Conservation (phyloP, 1,140 invertebrate species). For the Meloidogyne chitwoodi region DNA sequence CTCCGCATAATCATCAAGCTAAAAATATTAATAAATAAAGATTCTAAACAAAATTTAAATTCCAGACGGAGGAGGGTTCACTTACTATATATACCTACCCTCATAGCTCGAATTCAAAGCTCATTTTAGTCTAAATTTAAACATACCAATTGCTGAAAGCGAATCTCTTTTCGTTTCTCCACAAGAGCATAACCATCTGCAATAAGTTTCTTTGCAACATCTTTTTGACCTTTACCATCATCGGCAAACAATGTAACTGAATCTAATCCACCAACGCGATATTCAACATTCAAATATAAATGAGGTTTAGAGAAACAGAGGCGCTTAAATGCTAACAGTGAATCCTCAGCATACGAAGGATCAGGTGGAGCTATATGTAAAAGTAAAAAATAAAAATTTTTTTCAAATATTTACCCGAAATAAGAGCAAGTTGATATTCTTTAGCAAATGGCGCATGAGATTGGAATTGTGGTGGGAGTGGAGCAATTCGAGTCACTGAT, state of each 20-base stretch:
- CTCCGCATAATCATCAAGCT: conserved; percentile 50
- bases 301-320: conserved; percentile 71
- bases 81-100: background rate
- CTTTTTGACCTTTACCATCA: conserved; percentile 67
- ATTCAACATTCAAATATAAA: conserved; percentile 65
- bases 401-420: conserved; percentile 7
- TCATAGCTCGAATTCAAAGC: too few relatives aligned
- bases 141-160: conserved; percentile 72
- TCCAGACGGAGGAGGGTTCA: too few relatives aligned
- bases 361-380: conserved; percentile 74
- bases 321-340: conserved; percentile 66
- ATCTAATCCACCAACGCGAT: conserved; percentile 61
- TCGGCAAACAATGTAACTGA: conserved; percentile 61
- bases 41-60: background rate
- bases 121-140: background rate
- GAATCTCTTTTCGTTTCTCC: conserved; percentile 75
- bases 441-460: conserved; percentile 75
- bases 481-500: conserved; percentile 64
- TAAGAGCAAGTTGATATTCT: conserved; percentile 79
- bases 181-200: conserved; percentile 78
- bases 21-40: conserved; percentile 16
- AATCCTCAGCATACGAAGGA: conserved; percentile 61
- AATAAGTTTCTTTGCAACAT: conserved; percentile 79
- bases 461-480: conserved; percentile 71
- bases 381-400: background rate